Evolutionary conservation across 1,140 invertebrate genomes (phyloP).

Genomic region (Calephelis nemesis): DNA sequence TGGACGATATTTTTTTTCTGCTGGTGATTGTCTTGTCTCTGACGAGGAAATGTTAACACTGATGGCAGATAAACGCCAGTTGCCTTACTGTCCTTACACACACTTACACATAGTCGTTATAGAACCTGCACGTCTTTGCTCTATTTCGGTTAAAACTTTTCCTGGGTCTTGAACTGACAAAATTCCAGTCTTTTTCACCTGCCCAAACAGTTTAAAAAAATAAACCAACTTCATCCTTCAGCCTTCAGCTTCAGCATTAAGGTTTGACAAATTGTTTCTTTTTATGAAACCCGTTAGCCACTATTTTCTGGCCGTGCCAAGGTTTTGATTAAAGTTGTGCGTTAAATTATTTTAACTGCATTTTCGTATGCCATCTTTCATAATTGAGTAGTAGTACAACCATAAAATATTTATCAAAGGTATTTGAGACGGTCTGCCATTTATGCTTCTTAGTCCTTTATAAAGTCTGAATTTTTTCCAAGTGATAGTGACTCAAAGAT

Average conservation of each 20-base stretch:
- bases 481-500: too few relatives aligned
- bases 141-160: not conserved
- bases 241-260: not conserved
- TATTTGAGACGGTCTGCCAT: not conserved
- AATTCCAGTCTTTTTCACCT: not conserved
- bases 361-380: not conserved
- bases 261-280: not conserved
- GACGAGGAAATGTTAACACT: conserved; percentile 49
- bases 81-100: not conserved
- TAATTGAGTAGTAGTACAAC: not conserved
- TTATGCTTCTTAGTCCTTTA: not conserved
- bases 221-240: too few relatives aligned
- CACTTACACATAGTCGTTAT: not conserved
- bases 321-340: conserved; percentile 6
- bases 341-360: not conserved
- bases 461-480: not conserved
- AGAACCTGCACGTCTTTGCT: not conserved
- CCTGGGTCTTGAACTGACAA: not conserved
- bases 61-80: conserved; percentile 26
- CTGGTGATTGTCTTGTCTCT: conserved; percentile 46
- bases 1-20: conserved; percentile 38
- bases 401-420: not conserved
- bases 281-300: not conserved
- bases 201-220: too few relatives aligned
- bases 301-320: not conserved